These are phyloP conservation scores for Corydoras maculifer DNA, from an alignment of 2,113 vertebrate species.

Conservation along the genomic window DNA sequence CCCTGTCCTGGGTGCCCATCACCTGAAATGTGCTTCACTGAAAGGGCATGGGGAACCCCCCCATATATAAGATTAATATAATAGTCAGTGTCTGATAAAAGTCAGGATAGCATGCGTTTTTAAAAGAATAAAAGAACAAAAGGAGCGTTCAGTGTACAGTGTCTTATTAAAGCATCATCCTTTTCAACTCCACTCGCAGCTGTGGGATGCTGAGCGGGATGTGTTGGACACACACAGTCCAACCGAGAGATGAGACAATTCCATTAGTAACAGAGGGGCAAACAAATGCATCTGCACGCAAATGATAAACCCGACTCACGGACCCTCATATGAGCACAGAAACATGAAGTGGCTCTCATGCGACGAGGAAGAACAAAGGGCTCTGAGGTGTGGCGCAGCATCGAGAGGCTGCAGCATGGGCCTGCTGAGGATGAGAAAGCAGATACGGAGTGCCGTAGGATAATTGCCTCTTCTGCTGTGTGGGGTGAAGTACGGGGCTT, in stretches of 20 bases:
- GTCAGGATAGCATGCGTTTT: too few relatives aligned
- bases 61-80: too few relatives aligned
- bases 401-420: neutral
- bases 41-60: too few relatives aligned
- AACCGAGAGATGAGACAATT: conserved; percentile 29
- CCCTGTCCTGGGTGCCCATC: too few relatives aligned
- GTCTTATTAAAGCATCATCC: too few relatives aligned
- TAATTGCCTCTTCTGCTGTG: conserved; percentile 14
- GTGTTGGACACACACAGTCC: neutral
- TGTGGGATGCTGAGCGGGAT: too few relatives aligned
- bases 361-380: conserved; percentile 28
- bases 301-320: conserved; percentile 30
- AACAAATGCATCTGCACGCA: conserved; percentile 33
- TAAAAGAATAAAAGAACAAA: too few relatives aligned
- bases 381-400: conserved; percentile 10
- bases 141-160: too few relatives aligned
- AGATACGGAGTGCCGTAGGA: neutral
- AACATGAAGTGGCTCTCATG: conserved; percentile 28
- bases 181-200: too few relatives aligned
- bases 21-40: too few relatives aligned
- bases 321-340: neutral
- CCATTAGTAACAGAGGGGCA: conserved; percentile 17
- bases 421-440: conserved; percentile 8
- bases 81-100: too few relatives aligned
- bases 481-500: conserved; percentile 3